A percentile compares a stretch with the other conserved stretches of the same genome.
Evolutionary conservation across 2,113 vertebrate species (phyloP).

Genomic region (Cyanoramphus novaezelandiae): DNA sequence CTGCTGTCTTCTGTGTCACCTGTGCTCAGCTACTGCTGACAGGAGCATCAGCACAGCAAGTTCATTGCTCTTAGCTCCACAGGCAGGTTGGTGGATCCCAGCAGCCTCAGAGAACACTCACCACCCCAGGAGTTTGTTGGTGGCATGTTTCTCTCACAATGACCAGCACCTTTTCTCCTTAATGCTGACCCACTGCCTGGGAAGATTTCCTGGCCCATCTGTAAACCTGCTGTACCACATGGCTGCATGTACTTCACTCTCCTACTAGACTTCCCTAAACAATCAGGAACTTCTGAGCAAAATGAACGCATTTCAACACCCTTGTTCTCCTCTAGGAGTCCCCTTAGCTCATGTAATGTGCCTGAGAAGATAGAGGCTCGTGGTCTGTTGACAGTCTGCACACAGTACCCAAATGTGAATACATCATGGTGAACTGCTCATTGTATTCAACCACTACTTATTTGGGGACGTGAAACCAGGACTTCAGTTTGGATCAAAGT

Average conservation of each 20-base stretch:
- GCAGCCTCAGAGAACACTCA: not conserved
- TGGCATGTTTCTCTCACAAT: not conserved
- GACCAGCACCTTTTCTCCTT: not conserved
- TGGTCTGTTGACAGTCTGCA: not conserved
- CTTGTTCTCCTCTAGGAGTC: not conserved
- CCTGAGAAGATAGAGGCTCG: not conserved
- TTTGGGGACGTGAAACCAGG: not conserved
- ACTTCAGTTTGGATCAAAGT: not conserved
- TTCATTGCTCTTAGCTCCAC: not conserved
- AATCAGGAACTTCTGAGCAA: not conserved
- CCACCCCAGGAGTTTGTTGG: not conserved
- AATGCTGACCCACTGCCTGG: not conserved
- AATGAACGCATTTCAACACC: not conserved
- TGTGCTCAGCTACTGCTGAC: not conserved
- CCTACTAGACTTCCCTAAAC: not conserved
- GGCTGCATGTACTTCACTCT: not conserved
- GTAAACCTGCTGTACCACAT: not conserved
- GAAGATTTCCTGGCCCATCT: not conserved
- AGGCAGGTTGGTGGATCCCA: not conserved
- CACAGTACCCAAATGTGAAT: not conserved
- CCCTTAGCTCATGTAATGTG: not conserved
- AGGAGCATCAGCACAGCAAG: not conserved
- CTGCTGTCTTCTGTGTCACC: not conserved
- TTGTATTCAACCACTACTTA: not conserved
- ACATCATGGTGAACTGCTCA: fast-evolving